Percentiles rank a stretch among this genome's conserved stretches.
phyloP scores from a whole-genome alignment of 2,113 vertebrate species.

The Stomatorhinus ivindoensis region DNA sequence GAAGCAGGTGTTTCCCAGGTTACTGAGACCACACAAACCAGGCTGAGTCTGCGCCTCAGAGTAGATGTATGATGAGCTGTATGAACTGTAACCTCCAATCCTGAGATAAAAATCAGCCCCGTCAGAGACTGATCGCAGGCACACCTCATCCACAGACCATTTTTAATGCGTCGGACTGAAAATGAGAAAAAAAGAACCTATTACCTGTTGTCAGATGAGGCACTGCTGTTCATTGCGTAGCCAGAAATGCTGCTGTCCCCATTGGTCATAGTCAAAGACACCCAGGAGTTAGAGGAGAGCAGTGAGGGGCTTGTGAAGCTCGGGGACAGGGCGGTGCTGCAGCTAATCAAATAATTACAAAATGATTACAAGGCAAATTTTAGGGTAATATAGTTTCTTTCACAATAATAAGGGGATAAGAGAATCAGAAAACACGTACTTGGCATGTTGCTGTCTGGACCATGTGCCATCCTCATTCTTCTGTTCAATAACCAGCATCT shows the following conservation, averaged over 20 bases:
- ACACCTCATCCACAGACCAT: not conserved
- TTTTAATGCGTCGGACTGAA: not conserved
- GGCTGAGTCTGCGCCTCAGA: slow-evolving; percentile 79
- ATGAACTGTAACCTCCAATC: slow-evolving; percentile 77
- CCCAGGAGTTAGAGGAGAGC: slow-evolving; percentile 78
- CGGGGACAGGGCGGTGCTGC: slow-evolving; percentile 79
- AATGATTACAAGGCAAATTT: not conserved
- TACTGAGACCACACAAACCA: slow-evolving; percentile 90
- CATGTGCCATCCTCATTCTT: slow-evolving; percentile 92
- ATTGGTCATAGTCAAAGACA: slow-evolving; percentile 81
- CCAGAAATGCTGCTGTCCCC: slow-evolving; percentile 78
- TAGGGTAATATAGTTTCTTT: not conserved
- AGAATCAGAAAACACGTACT: slow-evolving; percentile 58
- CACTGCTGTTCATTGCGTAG: slow-evolving; percentile 78
- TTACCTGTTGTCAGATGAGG: slow-evolving; percentile 70
- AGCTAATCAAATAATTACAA: slow-evolving; percentile 57
- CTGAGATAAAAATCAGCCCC: slow-evolving; percentile 39
- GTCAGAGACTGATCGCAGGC: not conserved
- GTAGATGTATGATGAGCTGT: slow-evolving; percentile 78
- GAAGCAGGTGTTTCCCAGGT: slow-evolving; percentile 96
- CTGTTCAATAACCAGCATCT: slow-evolving; percentile 91
- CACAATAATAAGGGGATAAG: not conserved
- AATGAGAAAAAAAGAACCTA: not conserved
- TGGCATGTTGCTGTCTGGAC: slow-evolving; percentile 79
- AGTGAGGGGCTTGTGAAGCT: slow-evolving; percentile 91